Base-by-base conservation (phyloP, 2,113 vertebrate species). In the Martes martes region DNA sequence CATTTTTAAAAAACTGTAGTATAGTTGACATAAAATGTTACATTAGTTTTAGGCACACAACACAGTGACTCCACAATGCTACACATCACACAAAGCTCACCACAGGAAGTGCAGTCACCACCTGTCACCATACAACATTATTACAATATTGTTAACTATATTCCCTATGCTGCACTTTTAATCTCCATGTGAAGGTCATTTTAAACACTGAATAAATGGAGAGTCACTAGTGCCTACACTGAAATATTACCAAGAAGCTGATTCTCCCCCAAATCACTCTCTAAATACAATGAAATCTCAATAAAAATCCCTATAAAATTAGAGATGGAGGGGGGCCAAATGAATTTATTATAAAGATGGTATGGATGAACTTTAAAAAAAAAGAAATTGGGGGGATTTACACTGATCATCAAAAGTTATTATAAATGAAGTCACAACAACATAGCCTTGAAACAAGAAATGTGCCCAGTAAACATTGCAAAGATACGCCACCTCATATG, bases 181-280 rank as follows among this genome's bases (percentile, higher is more conserved):
- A 45, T 74, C 73, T 74, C 73, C 42, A 78, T 16, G 14, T 31
- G 26, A 47, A 61, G 19, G 1, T 84, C 42, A 93, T 36, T 94
- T 93, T 65, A 94, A 82, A 97, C 31, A 92, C 10, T 47, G 6
- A 94, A 28, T 59, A 67, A 85, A 95, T n/a, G 11, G 67, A 69
- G 1, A 95, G 36, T 79, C 71, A 78, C 1, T 21, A 80, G 33
- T 57, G 90, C 45, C 59, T 91, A 24, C 83, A 82, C 0, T 90
- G 67, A 96, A 96, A 47, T 55, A 73, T 19, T 79, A 61, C n/a
- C 36, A 93, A 90, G 13, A 79, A 82, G n/a, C 14, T 18, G 18
- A 57, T 52, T 88, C 28, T 93, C 10, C 84, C 24, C 24, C 63
- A 39, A 65, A 92, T 69, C 80, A 28, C 67, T 88, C 45, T 91